Base-by-base conservation (phyloP, 2,797 vertebrate species). In the Anableps anableps region DNA sequence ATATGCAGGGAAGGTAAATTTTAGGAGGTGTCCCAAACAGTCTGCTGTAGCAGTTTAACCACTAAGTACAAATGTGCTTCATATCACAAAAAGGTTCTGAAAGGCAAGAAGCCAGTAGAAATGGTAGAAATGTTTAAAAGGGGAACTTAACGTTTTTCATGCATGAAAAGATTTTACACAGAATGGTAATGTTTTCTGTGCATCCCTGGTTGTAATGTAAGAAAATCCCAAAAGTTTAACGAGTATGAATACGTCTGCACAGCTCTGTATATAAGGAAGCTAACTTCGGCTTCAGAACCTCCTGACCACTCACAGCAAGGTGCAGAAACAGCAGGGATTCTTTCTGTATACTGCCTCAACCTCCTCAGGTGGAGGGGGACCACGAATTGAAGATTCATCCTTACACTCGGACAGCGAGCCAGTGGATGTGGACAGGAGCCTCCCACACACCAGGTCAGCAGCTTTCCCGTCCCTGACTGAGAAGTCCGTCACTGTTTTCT, bases 401-500 rank as follows among this genome's bases (percentile, higher is more conserved):
- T 96, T 97, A 60, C 92, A 95, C 82, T 97, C 96, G 21, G 97
- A 97, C 47, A 96, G 87, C 50, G 97, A 97, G 85, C 96, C 96
- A 1, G 97, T 97, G 89, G 97, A 98, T 77, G 97, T 96, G 0
- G 97, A 97, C 86, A 96, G 17, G 1, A 96, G 93, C 92, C 97
- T 95, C 60, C 97, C 97, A 45, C 97, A 97, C 91, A 99, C 98
- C 66, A 99, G 95, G 86, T 99, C 97, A 0, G 98, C 98, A 0
- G 98, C 98, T 0, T 96, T 98, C 17, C 98, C 97, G 0, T 98
- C 97, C 89, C 96, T 96, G 14, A 96, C 94, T 16, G 97, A 97
- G 85, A 98, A 70, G 0, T 99, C 97, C 0, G 97, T 98, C 86
- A 99, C 98, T 0, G 98, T 99, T 93, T 98, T 98, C 95, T 99